Conservation (phyloP, 2,113 vertebrate species). For the Psephotus haematonotus region DNA sequence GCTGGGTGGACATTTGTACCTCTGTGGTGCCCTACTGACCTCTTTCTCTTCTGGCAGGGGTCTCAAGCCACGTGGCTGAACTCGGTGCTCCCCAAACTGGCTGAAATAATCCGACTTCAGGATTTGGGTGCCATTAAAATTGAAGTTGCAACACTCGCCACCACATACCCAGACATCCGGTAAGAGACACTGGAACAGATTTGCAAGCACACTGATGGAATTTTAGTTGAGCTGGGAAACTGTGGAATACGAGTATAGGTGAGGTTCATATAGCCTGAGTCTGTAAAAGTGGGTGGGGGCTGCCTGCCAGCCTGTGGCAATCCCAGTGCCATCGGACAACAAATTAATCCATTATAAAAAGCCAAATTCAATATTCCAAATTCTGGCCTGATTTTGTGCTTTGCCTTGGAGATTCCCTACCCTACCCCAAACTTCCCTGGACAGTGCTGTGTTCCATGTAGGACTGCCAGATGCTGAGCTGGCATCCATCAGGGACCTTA, state of each 20-base stretch:
- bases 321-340: neutral
- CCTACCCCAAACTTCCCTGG: neutral
- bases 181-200: slow-evolving; percentile 40
- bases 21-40: neutral
- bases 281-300: neutral
- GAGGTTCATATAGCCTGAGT: neutral
- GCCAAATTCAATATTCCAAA: neutral
- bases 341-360: neutral
- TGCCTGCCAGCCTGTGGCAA: neutral
- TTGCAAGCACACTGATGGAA: neutral
- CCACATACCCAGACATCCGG: slow-evolving; percentile 84
- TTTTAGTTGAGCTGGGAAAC: neutral
- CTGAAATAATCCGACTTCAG: slow-evolving; percentile 87
- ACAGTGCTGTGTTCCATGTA: neutral
- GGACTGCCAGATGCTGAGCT: neutral
- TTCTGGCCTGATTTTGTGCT: neutral
- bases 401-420: neutral
- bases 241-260: neutral
- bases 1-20: neutral
- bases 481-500: fast-evolving
- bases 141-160: slow-evolving; percentile 78
- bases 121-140: slow-evolving; percentile 82
- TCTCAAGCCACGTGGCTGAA: slow-evolving; percentile 79
- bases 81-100: slow-evolving; percentile 73
- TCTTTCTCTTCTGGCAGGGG: slow-evolving; percentile 70